Percentiles rank a stretch among this genome's conserved stretches.
These are phyloP conservation scores for Leptopilina boulardi DNA, from an alignment of 1,140 invertebrate genomes.

Conservation along the genomic window DNA sequence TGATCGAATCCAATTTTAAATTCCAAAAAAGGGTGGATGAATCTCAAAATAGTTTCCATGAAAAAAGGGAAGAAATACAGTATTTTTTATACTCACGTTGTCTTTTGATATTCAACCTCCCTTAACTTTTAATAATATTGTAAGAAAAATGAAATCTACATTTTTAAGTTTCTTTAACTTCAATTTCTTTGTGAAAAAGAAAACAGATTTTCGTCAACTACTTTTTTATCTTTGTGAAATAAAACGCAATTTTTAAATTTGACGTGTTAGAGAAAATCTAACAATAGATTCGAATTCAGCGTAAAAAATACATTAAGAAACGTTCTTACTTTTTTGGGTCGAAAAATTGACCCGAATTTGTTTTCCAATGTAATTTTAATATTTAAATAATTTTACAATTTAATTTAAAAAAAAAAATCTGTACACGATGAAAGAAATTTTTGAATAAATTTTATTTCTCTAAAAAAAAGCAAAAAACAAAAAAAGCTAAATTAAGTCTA, in stretches of 20 bases:
- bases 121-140: slow-evolving; percentile 1
- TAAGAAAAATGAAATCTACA: slow-evolving; percentile 13
- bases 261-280: no score
- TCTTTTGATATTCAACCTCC: slow-evolving; percentile 18
- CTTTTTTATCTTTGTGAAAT: no score
- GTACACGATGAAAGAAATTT: slow-evolving; percentile 53
- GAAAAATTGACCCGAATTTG: no score
- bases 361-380: no score
- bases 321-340: no score
- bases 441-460: slow-evolving; percentile 65
- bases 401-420: slow-evolving; percentile 41
- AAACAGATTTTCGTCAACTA: background rate
- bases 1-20: background rate
- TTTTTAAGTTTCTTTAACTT: slow-evolving; percentile 20
- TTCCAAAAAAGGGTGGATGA: background rate
- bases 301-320: no score
- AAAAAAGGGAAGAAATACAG: background rate
- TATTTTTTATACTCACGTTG: background rate
- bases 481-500: no score
- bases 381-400: slow-evolving; percentile 40
- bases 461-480: slow-evolving; percentile 53
- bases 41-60: background rate
- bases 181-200: background rate
- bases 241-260: no score
- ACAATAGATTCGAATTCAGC: no score